Evolutionary conservation across 2,113 vertebrate species (phyloP).

Genomic region (Rhizomys pruinosus): DNA sequence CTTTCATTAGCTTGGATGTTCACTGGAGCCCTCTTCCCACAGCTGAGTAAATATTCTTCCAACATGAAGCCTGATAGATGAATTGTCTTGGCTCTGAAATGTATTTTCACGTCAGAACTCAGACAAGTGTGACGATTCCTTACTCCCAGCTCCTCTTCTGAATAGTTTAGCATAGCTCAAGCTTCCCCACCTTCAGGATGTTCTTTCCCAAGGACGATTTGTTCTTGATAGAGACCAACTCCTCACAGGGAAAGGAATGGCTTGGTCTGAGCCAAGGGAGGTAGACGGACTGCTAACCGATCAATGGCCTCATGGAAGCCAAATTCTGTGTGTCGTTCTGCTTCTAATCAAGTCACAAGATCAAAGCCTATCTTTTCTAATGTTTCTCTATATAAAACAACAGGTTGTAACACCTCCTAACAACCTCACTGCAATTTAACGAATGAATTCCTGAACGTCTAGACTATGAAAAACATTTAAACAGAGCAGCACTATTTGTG

Average conservation of each 20-base stretch:
- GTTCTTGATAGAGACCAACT: not conserved
- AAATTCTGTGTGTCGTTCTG: not conserved
- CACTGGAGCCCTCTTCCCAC: constrained; percentile 64
- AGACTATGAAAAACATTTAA: constrained; percentile 44
- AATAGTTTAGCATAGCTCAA: constrained; percentile 51
- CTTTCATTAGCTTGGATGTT: constrained; percentile 75
- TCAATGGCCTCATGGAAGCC: not conserved
- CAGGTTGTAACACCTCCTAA: constrained; percentile 8
- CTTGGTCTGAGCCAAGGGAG: not conserved
- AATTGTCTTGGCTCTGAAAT: constrained; percentile 68
- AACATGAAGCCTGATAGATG: constrained; percentile 58
- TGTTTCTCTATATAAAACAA: not conserved
- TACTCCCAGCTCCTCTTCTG: constrained; percentile 44
- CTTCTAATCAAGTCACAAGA: not conserved
- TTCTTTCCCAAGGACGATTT: constrained; percentile 37
- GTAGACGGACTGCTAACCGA: not conserved
- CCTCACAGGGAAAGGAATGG: not conserved
- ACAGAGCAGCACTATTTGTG: constrained; percentile 46
- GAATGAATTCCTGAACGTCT: not conserved
- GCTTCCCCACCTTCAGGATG: not conserved
- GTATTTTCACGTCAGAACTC: constrained; percentile 60
- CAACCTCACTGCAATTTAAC: constrained; percentile 14
- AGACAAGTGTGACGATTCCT: constrained; percentile 62
- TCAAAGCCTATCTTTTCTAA: not conserved
- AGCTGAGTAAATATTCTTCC: constrained; percentile 72